Percentiles rank a stretch among this genome's conserved stretches.
These are phyloP conservation scores for Bembecia ichneumoniformis DNA, from an alignment of 2,888 invertebrate species.

Conservation along the genomic window DNA sequence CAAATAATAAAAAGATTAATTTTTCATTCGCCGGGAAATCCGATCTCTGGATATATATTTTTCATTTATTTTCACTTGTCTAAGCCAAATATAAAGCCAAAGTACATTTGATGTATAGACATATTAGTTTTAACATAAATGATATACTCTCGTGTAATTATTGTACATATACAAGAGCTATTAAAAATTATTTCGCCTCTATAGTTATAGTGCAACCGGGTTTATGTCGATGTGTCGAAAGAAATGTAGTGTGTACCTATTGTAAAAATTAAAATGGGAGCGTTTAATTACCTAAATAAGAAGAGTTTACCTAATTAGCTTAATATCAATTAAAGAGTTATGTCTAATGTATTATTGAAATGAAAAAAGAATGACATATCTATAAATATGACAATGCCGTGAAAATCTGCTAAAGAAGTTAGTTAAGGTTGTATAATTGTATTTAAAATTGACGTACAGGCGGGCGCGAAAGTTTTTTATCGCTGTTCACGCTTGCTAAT, in stretches of 20 bases:
- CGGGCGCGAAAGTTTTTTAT: conserved; percentile 24
- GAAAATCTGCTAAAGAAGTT: conserved; percentile 19
- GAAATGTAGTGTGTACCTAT: neutral
- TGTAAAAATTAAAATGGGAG: neutral
- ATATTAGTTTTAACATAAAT: conserved; percentile 17
- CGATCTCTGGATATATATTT: conserved; percentile 1
- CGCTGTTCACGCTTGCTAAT: conserved; percentile 4
- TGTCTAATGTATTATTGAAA: conserved; percentile 6
- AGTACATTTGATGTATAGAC: conserved; percentile 35
- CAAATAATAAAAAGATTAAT: neutral
- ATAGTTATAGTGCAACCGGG: too few species aligned
- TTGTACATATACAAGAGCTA: conserved; percentile 13
- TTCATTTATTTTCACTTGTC: conserved; percentile 31
- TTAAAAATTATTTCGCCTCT: neutral
- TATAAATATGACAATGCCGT: conserved; percentile 17
- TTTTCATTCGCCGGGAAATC: neutral
- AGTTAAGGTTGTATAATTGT: conserved; percentile 21
- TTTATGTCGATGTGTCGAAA: neutral
- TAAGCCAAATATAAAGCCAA: conserved; percentile 66
- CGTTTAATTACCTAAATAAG: neutral
- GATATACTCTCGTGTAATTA: conserved; percentile 6
- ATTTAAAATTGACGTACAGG: conserved; percentile 30
- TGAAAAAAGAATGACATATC: conserved; percentile 43
- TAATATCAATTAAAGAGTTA: conserved; percentile 11
- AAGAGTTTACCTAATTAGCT: neutral